Evolutionary conservation across 2,888 invertebrate genomes (phyloP).

Genomic region (Athetis lepigone): DNA sequence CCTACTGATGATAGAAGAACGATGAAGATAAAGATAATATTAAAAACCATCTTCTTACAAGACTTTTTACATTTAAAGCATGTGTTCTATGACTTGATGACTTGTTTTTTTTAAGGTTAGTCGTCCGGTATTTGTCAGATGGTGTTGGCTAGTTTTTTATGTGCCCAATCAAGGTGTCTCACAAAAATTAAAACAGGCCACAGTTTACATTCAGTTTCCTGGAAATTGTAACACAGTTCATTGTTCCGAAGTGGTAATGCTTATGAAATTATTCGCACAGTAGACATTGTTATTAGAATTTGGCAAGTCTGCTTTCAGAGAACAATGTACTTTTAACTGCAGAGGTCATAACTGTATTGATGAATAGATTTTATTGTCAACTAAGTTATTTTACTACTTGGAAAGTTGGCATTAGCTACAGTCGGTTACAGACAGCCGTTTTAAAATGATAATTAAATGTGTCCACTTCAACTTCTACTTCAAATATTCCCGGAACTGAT

Average conservation of each 20-base stretch:
- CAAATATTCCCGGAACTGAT: too few species aligned
- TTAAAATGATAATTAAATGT: background rate
- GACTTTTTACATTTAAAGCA: background rate
- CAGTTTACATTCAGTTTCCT: conserved; percentile 64
- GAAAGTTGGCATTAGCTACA: background rate
- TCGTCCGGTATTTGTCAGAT: conserved; percentile 32
- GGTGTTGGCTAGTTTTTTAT: conserved; percentile 28
- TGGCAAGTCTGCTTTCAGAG: conserved; percentile 52
- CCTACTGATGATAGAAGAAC: background rate
- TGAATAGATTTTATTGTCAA: conserved; percentile 3
- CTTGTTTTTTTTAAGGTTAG: conserved; percentile 25
- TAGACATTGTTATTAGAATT: conserved; percentile 59
- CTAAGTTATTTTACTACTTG: background rate
- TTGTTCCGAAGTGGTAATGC: conserved; percentile 63
- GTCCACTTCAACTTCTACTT: too few species aligned
- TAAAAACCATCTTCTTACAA: background rate
- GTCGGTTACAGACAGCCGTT: background rate
- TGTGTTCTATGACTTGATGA: conserved; percentile 19
- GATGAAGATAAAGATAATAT: background rate
- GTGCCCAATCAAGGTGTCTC: conserved; percentile 50
- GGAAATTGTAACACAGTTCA: conserved; percentile 68
- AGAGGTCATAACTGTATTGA: conserved; percentile 49
- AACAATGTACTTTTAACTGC: conserved; percentile 70
- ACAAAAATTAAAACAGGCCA: conserved; percentile 48
- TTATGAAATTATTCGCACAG: conserved; percentile 64